Base-by-base conservation (phyloP, 1,140 invertebrate species). In the Grapholita molesta region DNA sequence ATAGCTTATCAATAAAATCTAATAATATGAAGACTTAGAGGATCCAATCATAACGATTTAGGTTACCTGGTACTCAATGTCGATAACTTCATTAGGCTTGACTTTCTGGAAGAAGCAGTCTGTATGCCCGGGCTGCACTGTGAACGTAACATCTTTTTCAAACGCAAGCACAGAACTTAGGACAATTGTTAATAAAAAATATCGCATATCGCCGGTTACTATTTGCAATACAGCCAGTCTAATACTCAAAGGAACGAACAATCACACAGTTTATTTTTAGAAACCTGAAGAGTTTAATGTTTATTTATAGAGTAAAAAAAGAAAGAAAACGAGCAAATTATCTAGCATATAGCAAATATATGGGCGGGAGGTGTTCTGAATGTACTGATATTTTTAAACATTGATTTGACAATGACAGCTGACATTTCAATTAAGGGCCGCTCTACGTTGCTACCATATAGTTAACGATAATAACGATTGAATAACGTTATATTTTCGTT, bases 11-110 rank as follows among this genome's bases (percentile, higher is more conserved):
- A n/a, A n/a, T n/a, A n/a, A n/a, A n/a, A n/a, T n/a, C n/a, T n/a
- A n/a, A n/a, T n/a, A n/a, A n/a, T n/a, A n/a, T n/a, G n/a, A n/a
- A n/a, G n/a, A n/a, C n/a, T n/a, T n/a, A n/a, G n/a, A 23, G 30
- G 35, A 18, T 18, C 12, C 32, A 18, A 24, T 21, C 18, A 64
- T 35, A 18, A 67, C 1, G 61, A 42, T n/a, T n/a, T 32, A 66
- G 25, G 2, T 71, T 79, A 95, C 95, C 93, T 96, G 95, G 84
- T 96, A 96, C 80, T 96, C 95, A 28, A 96, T 88, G 78, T 96
- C 95, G 66, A 96, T 93, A 3, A 91, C 87, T 83, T 95, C 93
- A n/a, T 93, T 92, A 21, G 85, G 78, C 72, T 92, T 92, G 0
- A 94, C 93, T 52, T 82, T 83, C 74, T 96, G 94, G 82, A 93